Base-by-base conservation (phyloP, 2,797 vertebrate genomes). In the Psittacula echo region DNA sequence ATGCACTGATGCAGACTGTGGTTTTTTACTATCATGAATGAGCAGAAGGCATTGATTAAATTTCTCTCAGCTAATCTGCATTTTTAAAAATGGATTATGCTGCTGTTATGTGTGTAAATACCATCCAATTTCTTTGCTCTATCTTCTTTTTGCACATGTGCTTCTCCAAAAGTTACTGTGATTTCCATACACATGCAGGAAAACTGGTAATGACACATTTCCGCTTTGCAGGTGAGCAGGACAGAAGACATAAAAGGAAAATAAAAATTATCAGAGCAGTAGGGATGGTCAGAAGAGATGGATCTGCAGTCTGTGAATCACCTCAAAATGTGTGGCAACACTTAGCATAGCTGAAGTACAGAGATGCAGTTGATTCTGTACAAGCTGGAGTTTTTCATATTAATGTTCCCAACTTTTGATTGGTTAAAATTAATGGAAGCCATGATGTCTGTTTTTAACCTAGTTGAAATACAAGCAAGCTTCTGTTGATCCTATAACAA, bases 11-110 rank as follows among this genome's bases (percentile, higher is more conserved):
- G 42, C 62, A 77, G n/a, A 41, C 67, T 50, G 23, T 54, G 34
- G 50, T 78, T 92, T 90, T 84, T 93, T 50, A 87, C 42, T 93
- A 90, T 90, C 90, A 81, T 29, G 50, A 96, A 85, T 82, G 58
- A 93, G 42, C 89, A 95, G 91, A 90, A 95, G 58, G 84, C 83
- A 87, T 89, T 94, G 82, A 92, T 94, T 90, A 79, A 81, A 85
- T 87, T 93, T 88, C 62, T 86, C 17, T 72, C 66, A 68, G 23
- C 29, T 78, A 94, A 85, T 89, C 45, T 89, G 34, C 74, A 81
- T 92, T 81, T 90, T 64, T 3, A 7, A 58, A 93, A 85, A 73
- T 58, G 29, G 37, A 84, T 93, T 96, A 86, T 72, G n/a, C 32
- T 92, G n/a, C 56, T 66, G 19, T 27, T 90, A 12, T 48, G 26